These are phyloP conservation scores for Lepus timidus DNA, from an alignment of 2,113 vertebrate species.

Conservation along the genomic window DNA sequence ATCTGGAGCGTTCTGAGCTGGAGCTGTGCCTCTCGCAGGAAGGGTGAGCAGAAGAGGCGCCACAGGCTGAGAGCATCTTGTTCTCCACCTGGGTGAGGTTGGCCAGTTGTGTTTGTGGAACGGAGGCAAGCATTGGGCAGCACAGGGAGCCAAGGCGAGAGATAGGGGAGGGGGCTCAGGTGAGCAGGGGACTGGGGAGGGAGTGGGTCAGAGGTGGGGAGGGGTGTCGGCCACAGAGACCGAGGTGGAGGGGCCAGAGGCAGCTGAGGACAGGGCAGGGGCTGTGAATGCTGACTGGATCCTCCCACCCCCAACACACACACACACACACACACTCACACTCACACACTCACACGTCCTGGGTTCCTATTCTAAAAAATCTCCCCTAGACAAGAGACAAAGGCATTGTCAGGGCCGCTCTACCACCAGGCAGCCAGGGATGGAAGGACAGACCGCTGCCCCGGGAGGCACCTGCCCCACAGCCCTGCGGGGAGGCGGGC, in stretches of 20 bases:
- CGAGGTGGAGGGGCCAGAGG: background rate
- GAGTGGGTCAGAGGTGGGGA: background rate
- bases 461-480: background rate
- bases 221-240: background rate
- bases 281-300: background rate
- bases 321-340: background rate
- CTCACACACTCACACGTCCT: background rate
- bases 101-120: background rate
- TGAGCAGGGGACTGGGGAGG: background rate
- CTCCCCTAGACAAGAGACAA: conserved; percentile 15
- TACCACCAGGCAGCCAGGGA: background rate
- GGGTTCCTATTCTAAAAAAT: background rate
- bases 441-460: background rate
- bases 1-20: background rate
- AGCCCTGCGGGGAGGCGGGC: background rate
- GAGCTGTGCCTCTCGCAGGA: background rate
- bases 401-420: background rate
- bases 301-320: background rate
- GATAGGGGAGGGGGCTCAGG: background rate
- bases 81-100: background rate
- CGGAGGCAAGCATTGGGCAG: background rate
- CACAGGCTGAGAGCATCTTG: background rate
- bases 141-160: background rate
- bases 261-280: no score
- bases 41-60: background rate